Conservation (phyloP, 2,797 vertebrate species). For the Ficedula albicollis region DNA sequence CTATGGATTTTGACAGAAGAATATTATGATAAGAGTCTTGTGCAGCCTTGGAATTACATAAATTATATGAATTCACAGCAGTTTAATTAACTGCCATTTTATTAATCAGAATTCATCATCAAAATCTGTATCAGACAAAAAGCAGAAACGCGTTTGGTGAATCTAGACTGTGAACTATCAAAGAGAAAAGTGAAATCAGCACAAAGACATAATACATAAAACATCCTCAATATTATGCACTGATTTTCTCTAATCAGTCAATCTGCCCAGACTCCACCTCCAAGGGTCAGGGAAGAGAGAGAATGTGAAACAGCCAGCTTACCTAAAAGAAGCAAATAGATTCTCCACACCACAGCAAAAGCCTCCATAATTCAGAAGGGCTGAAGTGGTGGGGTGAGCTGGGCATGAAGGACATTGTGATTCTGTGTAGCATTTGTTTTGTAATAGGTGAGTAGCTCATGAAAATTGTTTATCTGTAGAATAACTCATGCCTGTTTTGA, state of each 20-base stretch:
- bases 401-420: fast-evolving
- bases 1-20: not conserved
- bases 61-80: not conserved
- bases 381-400: not conserved
- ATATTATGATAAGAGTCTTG: not conserved
- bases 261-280: not conserved
- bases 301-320: not conserved
- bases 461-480: not conserved
- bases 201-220: not conserved
- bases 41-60: not conserved
- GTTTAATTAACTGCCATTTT: not conserved
- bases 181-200: not conserved
- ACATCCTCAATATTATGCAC: not conserved
- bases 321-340: not conserved
- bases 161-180: not conserved
- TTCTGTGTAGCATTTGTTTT: not conserved
- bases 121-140: not conserved
- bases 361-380: not conserved
- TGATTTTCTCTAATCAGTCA: not conserved
- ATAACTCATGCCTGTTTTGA: not conserved
- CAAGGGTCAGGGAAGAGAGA: not conserved
- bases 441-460: not conserved
- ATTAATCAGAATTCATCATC: not conserved
- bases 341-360: not conserved
- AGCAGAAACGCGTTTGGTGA: not conserved